A percentile compares a stretch with the other conserved stretches of the same genome.
phyloP scores from a whole-genome alignment of 2,113 vertebrate genomes.

The Pomatostomus ruficeps region DNA sequence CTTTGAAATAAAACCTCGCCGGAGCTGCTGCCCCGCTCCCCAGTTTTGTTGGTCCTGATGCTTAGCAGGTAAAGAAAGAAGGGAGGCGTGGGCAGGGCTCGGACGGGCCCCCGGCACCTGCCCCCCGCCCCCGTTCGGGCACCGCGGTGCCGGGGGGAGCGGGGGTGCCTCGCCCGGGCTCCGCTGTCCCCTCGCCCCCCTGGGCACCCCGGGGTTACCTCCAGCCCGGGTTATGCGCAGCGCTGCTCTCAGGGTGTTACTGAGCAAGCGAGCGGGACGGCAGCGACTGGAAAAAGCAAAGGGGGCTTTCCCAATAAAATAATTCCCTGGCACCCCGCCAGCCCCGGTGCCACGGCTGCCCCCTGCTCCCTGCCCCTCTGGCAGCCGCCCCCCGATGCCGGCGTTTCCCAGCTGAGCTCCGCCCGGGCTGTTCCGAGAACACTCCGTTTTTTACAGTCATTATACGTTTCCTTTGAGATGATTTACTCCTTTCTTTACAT shows the following conservation, averaged over 20 bases:
- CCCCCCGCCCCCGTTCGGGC: rapidly evolving
- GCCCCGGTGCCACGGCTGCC: rapidly evolving
- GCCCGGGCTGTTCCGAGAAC: not conserved
- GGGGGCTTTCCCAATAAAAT: not conserved
- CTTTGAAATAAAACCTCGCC: not conserved
- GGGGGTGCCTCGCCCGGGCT: not conserved
- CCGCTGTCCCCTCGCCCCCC: not conserved
- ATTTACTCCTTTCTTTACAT: conserved; percentile 13
- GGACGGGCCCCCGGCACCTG: not conserved
- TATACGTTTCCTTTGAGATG: not conserved
- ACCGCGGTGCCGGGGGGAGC: too few relatives aligned
- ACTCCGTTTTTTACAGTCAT: not conserved
- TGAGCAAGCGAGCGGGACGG: not conserved
- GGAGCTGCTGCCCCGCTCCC: not conserved
- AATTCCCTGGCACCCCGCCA: not conserved
- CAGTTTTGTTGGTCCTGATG: not conserved
- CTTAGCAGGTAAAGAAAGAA: not conserved
- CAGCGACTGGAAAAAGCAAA: not conserved
- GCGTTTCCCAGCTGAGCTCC: not conserved
- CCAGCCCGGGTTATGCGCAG: not conserved
- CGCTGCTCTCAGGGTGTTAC: not conserved
- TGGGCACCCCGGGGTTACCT: rapidly evolving
- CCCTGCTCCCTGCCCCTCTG: not conserved
- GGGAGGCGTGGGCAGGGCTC: not conserved
- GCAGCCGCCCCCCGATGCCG: too few relatives aligned